Evolutionary conservation across 2,113 vertebrate genomes (phyloP), one percentile per base, ranked within the genome.

Genomic region (Mormyrus iriodes): DNA sequence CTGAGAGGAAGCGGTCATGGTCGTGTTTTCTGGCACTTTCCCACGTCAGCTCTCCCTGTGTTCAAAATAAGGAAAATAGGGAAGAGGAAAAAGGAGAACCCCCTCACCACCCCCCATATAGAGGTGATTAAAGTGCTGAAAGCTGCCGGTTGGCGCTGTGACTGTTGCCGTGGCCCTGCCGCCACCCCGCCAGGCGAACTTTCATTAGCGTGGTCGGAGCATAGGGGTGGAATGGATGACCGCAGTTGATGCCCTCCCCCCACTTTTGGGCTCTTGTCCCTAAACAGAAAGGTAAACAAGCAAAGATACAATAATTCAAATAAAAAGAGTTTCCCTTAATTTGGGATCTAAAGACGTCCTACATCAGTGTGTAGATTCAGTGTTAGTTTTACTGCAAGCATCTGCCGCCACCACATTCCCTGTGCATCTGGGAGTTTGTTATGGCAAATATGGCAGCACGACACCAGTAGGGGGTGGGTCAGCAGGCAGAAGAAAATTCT

Each of bases 41-140:
- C 61, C 61, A 6, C 21, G 7, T 65, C 58, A n/a, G 58, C n/a
- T 21, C 61, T 65, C 61, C 91, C 65, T 6, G 73, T 39, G 52
- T 88, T 89, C 86, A 90, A 92, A 92, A 27, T 21, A 2, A 8
- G 27, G 9, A 35, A 13, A 73, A 73, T 27, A 31, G 3, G 27
- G 8, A 69, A 31, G 65, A 69, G 65, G 27, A 15, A 69, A 69
- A 15, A 73, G 65, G 13, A 69, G 44, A 89, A 89, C 49, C 82
- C 73, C 89, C 76, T 90, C 91, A 86, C 87, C 79, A 69, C 90
- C 24, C 24, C 44, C 19, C 58, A 2, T 9, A 35, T 73, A 73
- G 31, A 13, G 27, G 27, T 73, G 65, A 73, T 35, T 73, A 73
- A 73, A 73, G 65, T 73, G 65, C 31, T 12, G 65, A 12, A 31